These are phyloP conservation scores for Lepidocyrtoides sp. DNA, from an alignment of 2,888 invertebrate genomes.

Conservation along the genomic window DNA sequence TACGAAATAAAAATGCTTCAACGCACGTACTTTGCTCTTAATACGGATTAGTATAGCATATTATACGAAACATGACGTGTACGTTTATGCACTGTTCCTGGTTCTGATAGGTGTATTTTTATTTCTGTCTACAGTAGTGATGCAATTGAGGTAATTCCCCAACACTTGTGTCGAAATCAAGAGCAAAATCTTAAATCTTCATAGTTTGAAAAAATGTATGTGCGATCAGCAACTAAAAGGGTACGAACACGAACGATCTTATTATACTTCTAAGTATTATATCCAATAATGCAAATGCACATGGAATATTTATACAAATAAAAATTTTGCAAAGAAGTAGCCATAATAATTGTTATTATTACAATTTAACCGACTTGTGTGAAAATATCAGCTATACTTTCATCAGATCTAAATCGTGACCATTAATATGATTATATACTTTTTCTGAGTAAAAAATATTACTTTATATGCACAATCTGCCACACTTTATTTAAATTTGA, in stretches of 20 bases:
- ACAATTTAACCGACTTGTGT: background rate
- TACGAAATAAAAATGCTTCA: slow-evolving; percentile 3
- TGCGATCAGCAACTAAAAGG: too few species aligned
- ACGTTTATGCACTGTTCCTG: background rate
- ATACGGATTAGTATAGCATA: background rate
- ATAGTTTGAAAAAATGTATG: background rate
- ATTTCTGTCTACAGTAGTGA: background rate
- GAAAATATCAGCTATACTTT: background rate
- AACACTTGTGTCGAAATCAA: background rate
- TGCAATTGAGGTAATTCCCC: slow-evolving; percentile 18
- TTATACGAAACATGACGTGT: too few species aligned
- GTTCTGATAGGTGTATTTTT: background rate
- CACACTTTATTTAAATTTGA: slow-evolving; percentile 49
- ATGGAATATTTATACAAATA: background rate
- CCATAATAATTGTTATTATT: background rate
- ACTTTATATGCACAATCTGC: background rate
- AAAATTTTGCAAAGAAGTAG: background rate
- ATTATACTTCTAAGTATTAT: too few species aligned
- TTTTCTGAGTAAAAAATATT: background rate
- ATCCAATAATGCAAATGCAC: too few species aligned
- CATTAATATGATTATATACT: background rate
- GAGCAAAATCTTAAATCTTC: slow-evolving; percentile 10
- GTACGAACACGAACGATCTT: too few species aligned
- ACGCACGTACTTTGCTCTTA: background rate
- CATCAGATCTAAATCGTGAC: background rate